Percentiles rank a stretch among this genome's conserved stretches.
These are phyloP conservation scores for Phenganax stokvisi DNA, from an alignment of 92 coral and sea anemone genomes.

Conservation along the genomic window DNA sequence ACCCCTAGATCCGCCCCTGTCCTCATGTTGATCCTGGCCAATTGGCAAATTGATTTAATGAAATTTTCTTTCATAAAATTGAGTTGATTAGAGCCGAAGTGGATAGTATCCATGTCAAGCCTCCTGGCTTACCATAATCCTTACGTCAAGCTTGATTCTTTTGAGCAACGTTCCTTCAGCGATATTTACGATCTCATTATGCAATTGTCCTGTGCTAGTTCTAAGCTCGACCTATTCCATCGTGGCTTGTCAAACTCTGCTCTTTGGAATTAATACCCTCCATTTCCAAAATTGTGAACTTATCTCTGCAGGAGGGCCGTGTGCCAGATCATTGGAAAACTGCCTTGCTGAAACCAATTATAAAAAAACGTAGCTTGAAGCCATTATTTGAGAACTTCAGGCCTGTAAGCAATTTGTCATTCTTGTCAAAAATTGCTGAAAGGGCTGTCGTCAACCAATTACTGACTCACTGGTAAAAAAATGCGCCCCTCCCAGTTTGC, in stretches of 20 bases:
- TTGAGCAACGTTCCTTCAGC: not conserved
- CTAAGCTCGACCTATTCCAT: slow-evolving; percentile 29
- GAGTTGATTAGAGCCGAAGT: slow-evolving; percentile 7
- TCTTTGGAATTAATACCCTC: too few relatives aligned
- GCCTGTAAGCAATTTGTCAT: slow-evolving; percentile 35
- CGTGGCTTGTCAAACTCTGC: not conserved
- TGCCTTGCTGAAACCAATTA: slow-evolving; percentile 2
- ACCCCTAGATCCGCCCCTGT: too few relatives aligned
- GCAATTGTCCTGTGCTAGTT: slow-evolving; percentile 35
- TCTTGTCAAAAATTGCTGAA: not conserved
- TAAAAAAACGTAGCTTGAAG: not conserved
- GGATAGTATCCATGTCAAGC: not conserved
- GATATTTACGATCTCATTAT: slow-evolving; percentile 19
- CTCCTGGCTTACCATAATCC: slow-evolving; percentile 5
- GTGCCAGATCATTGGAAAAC: slow-evolving; percentile 33
- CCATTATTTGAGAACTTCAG: slow-evolving; percentile 30
- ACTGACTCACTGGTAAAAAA: slow-evolving; percentile 27
- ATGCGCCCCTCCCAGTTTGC: slow-evolving; percentile 35
- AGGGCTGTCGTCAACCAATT: not conserved
- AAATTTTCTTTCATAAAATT: slow-evolving; percentile 20
- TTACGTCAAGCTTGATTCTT: not conserved
- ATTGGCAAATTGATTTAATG: not conserved
- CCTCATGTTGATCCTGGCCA: slow-evolving; percentile 2
- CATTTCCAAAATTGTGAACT: slow-evolving; percentile 11
- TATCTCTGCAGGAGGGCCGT: slow-evolving; percentile 20